phyloP scores from a whole-genome alignment of 2,797 vertebrate genomes.

The Emys orbicularis region DNA sequence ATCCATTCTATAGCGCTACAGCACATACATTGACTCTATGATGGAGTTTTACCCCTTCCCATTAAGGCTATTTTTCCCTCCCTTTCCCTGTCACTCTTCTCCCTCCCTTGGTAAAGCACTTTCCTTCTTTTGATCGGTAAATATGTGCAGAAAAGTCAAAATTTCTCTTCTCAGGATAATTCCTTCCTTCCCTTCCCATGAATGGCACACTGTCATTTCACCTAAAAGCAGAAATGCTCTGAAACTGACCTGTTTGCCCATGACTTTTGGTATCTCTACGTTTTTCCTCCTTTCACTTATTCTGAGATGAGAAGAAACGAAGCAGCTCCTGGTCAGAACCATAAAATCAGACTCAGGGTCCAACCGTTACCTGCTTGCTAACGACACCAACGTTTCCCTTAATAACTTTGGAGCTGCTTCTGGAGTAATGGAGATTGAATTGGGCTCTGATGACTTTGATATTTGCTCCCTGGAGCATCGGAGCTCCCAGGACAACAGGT shows the following conservation, averaged over 20 bases:
- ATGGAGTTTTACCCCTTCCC: too few species aligned
- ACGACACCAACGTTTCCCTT: neutral
- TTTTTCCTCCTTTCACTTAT: neutral
- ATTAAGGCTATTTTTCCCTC: neutral
- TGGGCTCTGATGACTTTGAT: neutral
- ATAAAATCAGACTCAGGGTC: neutral
- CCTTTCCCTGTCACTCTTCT: neutral
- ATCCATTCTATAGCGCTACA: too few species aligned
- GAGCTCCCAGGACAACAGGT: too few species aligned
- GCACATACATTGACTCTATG: too few species aligned
- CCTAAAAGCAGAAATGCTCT: neutral
- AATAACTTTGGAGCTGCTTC: neutral
- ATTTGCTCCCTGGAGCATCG: neutral
- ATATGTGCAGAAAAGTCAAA: neutral
- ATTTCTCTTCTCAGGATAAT: neutral
- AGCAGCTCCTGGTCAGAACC: too few species aligned
- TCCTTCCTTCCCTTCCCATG: neutral
- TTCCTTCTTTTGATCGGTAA: neutral
- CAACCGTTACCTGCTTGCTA: neutral
- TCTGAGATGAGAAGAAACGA: neutral
- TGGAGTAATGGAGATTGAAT: neutral
- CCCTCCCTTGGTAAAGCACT: neutral
- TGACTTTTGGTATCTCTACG: neutral
- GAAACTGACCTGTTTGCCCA: neutral
- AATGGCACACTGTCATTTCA: neutral